phyloP scores from a whole-genome alignment of 2,888 invertebrate genomes.

The Drymonia ruficornis region DNA sequence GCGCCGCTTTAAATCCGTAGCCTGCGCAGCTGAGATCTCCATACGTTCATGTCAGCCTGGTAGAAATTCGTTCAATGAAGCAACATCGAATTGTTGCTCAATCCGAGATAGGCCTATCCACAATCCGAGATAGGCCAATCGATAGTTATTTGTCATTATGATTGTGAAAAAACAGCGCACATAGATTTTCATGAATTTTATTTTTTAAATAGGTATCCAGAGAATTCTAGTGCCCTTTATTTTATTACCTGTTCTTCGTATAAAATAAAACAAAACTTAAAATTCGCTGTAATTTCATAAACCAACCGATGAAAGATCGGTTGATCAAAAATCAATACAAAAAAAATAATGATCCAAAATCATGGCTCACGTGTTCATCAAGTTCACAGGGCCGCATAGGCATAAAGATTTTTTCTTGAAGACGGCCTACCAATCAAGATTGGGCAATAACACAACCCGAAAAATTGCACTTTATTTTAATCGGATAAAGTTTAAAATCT shows the following conservation, averaged over 20 bases:
- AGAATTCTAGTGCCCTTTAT: no score
- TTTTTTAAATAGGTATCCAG: no score
- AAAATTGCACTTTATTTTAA: fast-evolving
- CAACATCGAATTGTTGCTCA: slow-evolving; percentile 51
- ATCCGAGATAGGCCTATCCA: slow-evolving; percentile 14
- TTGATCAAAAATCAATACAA: slow-evolving; percentile 19
- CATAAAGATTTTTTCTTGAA: slow-evolving; percentile 40
- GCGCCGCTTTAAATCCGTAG: no score
- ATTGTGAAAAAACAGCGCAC: no score
- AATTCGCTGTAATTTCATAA: not conserved
- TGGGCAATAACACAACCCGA: slow-evolving; percentile 13
- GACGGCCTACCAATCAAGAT: slow-evolving; percentile 12
- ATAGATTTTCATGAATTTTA: no score
- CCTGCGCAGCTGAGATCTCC: slow-evolving; percentile 10
- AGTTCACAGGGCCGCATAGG: slow-evolving; percentile 63
- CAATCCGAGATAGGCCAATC: slow-evolving; percentile 16
- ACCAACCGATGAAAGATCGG: slow-evolving; percentile 1
- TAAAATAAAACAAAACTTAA: not conserved
- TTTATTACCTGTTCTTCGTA: no score
- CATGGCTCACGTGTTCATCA: slow-evolving; percentile 75
- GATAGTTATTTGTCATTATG: slow-evolving; percentile 7
- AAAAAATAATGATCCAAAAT: slow-evolving; percentile 62
- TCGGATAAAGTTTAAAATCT: slow-evolving; percentile 12
- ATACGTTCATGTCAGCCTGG: slow-evolving; percentile 46
- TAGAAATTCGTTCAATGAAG: slow-evolving; percentile 64